These are phyloP conservation scores for Drosophila niveifrons DNA, from an alignment of 2,888 invertebrate species.

Conservation along the genomic window DNA sequence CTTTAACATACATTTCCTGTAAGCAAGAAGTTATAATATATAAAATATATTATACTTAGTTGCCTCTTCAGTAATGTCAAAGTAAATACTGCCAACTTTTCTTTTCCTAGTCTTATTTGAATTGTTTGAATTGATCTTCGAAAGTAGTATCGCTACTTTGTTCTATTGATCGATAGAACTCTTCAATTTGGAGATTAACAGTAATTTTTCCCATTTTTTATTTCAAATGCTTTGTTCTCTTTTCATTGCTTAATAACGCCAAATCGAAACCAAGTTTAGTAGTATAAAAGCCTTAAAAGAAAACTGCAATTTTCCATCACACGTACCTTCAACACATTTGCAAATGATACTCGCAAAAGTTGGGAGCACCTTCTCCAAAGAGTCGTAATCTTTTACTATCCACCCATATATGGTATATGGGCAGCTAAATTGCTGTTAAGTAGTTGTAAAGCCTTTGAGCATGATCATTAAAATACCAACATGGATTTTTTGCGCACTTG, in stretches of 20 bases:
- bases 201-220: no score
- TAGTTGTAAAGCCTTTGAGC: conserved; percentile 45
- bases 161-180: no score
- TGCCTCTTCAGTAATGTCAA: no score
- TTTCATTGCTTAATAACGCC: no score
- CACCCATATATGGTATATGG: conserved; percentile 27
- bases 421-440: conserved; percentile 49
- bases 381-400: conserved; percentile 3
- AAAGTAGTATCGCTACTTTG: no score
- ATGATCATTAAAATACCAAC: conserved; percentile 65
- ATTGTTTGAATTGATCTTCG: no score
- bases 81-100: no score
- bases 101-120: no score
- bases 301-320: not conserved
- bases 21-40: no score
- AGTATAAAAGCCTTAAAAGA: not conserved
- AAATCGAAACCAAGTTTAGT: not conserved
- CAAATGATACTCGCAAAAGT: not conserved
- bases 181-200: no score
- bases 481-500: conserved; percentile 61
- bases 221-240: not conserved
- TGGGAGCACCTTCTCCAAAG: conserved; percentile 1
- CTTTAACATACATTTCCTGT: no score
- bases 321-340: not conserved
- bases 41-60: no score